Evolutionary conservation across 2,113 vertebrate species (phyloP), one percentile per base, ranked within the genome.

Genomic region (Chelonoidis abingdonii): DNA sequence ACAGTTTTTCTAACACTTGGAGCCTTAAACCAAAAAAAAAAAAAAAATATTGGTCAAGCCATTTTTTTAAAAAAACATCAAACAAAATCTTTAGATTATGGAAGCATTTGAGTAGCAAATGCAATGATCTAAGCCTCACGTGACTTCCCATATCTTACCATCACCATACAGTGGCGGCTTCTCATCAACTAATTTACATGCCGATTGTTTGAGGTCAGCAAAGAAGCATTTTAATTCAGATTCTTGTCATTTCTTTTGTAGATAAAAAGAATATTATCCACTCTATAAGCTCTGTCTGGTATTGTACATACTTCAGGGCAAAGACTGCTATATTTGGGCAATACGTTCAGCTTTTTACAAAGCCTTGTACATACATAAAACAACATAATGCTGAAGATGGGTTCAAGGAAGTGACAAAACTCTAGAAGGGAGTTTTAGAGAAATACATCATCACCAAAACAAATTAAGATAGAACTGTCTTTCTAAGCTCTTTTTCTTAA

Each of bases 1-100:
- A 96, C 95, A 99, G 98, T 91, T 99, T 99, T 94, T 99, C 99
- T 97, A 99, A 89, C 1, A 98, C 97, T 92, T 98, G 99, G 53
- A 98, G 94, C 94, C 99, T 99, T 98, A 96, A 96, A 87, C 5
- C 88, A 97, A 31, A 96, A 82, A 10, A 41, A 87, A 84, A 89
- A 84, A 57, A 84, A 84, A 93, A 93, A 84, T 29, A 75, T 78
- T 88, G 10, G 6, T 85, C 57, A 85, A 31, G 53, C 0, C 53
- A 9, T 49, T 38, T 65, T 75, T 54, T 54, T 85, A 79, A 41
- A 87, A 62, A 62, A 91, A 82, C 4, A 57, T 3, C 1, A 47
- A 75, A 92, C 12, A 93, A 96, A 88, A 38, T 11, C 47, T 49
- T 50, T 21, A 25, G 41, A 54, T 80, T 56, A 89, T 6, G 90